Percentiles rank a stretch among this genome's conserved stretches.
Conservation (phyloP, 1,140 invertebrate species). For the Panagrolaimus sp. region DNA sequence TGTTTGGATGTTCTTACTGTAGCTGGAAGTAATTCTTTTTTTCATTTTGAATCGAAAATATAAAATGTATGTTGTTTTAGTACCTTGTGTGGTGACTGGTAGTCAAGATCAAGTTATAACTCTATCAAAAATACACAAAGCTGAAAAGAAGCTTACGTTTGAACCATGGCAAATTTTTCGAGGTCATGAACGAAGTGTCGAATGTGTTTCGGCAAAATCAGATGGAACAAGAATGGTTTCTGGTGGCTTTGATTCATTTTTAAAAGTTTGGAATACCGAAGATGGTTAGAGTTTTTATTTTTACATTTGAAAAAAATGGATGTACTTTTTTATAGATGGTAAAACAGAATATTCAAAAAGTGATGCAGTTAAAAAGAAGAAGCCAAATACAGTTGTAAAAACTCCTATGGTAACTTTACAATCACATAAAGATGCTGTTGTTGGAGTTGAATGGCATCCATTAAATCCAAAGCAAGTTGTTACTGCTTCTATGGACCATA, state of each 20-base stretch:
- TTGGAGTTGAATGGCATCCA: slow-evolving; percentile 75
- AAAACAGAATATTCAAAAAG: slow-evolving; percentile 23
- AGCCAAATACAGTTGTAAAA: slow-evolving; percentile 60
- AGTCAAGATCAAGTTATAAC: slow-evolving; percentile 41
- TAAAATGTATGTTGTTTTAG: slow-evolving; percentile 23
- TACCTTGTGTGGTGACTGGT: slow-evolving; percentile 31
- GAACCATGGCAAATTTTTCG: slow-evolving; percentile 25
- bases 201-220: slow-evolving; percentile 43
- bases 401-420: slow-evolving; percentile 78
- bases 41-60: background rate
- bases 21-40: slow-evolving; percentile 17
- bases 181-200: slow-evolving; percentile 50
- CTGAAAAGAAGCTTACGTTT: background rate
- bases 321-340: too few species aligned
- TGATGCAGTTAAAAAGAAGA: slow-evolving; percentile 37
- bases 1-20: slow-evolving; percentile 28
- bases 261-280: slow-evolving; percentile 55
- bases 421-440: slow-evolving; percentile 84
- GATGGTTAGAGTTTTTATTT: slow-evolving; percentile 18
- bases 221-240: slow-evolving; percentile 45
- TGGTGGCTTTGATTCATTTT: slow-evolving; percentile 47
- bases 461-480: slow-evolving; percentile 65
- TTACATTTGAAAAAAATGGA: too few species aligned
- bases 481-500: slow-evolving; percentile 88
- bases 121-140: slow-evolving; percentile 25